Base-by-base conservation (phyloP, 2,113 vertebrate species). In the Chamaetylas fuelleborni region DNA sequence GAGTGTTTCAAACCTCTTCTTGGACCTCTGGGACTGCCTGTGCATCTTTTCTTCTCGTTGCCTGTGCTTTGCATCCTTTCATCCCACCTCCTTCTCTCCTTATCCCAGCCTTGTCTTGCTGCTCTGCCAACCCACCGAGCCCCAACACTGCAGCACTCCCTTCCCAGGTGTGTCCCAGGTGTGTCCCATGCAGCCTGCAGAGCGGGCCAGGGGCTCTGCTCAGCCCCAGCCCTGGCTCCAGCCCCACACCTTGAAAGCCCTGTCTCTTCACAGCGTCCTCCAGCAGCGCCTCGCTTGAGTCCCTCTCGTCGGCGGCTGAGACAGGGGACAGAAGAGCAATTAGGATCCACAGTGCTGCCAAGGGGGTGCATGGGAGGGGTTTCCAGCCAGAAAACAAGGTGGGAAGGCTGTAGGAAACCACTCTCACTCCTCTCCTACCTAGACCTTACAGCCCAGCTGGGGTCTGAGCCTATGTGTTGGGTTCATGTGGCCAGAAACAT, bases 171-270 rank as follows among this genome's bases (percentile, higher is more conserved):
- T 22, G 65, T 31, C 19, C 47, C 56, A 12, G 43, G 18, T 14
- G 42, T 22, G 64, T 31, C 19, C 51, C 56, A 9, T 0, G 1
- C 45, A 71, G 57, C 24, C 65, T 25, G 11, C 1, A 1, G 6
- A 29, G 34, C 0, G 1, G 64, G 47, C 36, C 12, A 28, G 28
- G 61, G 40, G 12, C 81, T 56, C 26, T 74, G 36, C 45, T 69
- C 48, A 26, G 26, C 10, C 34, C 42, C 42, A 4, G 3, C 18
- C 20, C 47, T n/a, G 47, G 53, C 50, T 47, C 36, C 76, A 71
- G 53, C 6, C 50, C 40, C 93, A 97, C 97, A 98, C 98, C 98
- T 98, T 98, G 98, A 60, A 98, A 98, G 47, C 97, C 97, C 93
- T 98, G 98, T 65, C 98, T 98, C 97, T 97, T 98, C 86, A 97